Evolutionary conservation across 1,140 invertebrate genomes (phyloP).

Genomic region (Agraylea sexmaculata): DNA sequence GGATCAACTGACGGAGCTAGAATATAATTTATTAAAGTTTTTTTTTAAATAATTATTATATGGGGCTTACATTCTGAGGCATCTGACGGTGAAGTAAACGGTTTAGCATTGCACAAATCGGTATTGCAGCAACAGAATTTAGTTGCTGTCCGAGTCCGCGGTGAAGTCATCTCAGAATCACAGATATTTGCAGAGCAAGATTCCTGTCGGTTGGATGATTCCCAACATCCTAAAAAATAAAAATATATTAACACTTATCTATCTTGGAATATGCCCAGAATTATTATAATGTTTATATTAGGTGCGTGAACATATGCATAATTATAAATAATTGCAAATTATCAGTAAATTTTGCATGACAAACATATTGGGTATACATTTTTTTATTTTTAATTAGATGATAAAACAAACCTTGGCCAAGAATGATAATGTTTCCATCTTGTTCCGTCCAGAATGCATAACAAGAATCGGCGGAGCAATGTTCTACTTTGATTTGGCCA

Average conservation of each 20-base stretch:
- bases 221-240: slow-evolving; percentile 33
- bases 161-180: slow-evolving; percentile 17
- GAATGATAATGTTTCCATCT: slow-evolving; percentile 30
- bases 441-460: slow-evolving; percentile 33
- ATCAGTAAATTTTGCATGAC: too few relatives aligned
- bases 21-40: neutral
- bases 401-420: slow-evolving; percentile 31
- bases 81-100: slow-evolving; percentile 6
- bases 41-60: slow-evolving; percentile 23
- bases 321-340: too few relatives aligned
- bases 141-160: slow-evolving; percentile 23
- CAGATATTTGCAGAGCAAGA: slow-evolving; percentile 28
- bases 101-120: slow-evolving; percentile 31
- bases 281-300: too few relatives aligned
- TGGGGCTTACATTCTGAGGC: slow-evolving; percentile 7
- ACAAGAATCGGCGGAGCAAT: slow-evolving; percentile 31
- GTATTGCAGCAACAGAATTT: slow-evolving; percentile 37
- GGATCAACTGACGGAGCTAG: too few relatives aligned
- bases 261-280: too few relatives aligned
- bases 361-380: too few relatives aligned
- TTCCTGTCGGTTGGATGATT: slow-evolving; percentile 26
- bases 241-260: slow-evolving; percentile 1
- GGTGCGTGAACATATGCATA: too few relatives aligned
- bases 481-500: slow-evolving; percentile 27
- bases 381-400: too few relatives aligned